These are phyloP conservation scores for Coenobita brevimanus DNA, from an alignment of 1,140 invertebrate species.

Conservation along the genomic window DNA sequence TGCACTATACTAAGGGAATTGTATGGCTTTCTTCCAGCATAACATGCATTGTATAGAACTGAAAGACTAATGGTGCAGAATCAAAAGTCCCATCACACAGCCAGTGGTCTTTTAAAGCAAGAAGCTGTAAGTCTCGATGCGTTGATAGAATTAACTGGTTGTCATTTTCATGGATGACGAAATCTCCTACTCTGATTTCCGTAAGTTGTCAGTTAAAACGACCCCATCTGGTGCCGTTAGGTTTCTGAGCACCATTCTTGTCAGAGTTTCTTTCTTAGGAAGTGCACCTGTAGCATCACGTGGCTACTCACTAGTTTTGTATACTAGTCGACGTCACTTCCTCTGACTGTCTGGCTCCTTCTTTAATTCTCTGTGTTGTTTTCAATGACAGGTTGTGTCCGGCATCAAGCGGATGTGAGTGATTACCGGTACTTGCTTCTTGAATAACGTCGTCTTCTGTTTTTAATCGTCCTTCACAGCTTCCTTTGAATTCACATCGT, in stretches of 20 bases:
- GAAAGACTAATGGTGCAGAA: not conserved
- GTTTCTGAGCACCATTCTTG: conserved; percentile 34
- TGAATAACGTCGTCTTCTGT: conserved; percentile 28
- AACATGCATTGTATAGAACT: conserved; percentile 27
- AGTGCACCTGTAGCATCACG: conserved; percentile 48
- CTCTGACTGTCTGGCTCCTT: conserved; percentile 33
- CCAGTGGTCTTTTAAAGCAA: conserved; percentile 43
- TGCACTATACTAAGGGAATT: conserved; percentile 21
- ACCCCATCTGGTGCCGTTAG: not conserved
- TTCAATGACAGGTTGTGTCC: conserved; percentile 24
- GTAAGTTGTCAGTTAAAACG: conserved; percentile 25
- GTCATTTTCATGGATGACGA: conserved; percentile 32
- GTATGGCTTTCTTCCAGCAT: conserved; percentile 29
- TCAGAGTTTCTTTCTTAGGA: conserved; percentile 33
- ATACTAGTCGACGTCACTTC: conserved; percentile 31
- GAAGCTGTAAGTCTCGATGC: no score
- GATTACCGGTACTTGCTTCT: conserved; percentile 2
- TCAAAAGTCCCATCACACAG: conserved; percentile 33
- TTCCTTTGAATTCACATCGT: conserved; percentile 4
- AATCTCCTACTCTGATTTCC: conserved; percentile 19
- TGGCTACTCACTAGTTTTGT: conserved; percentile 46
- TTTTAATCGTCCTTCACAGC: conserved; percentile 20
- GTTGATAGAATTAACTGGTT: conserved; percentile 28
- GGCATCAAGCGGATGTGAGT: conserved; percentile 30
- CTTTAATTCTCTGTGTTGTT: conserved; percentile 25